Percentiles rank a stretch among this genome's conserved stretches.
phyloP scores from a whole-genome alignment of 2,113 vertebrate species.

The Symphodus melops region DNA sequence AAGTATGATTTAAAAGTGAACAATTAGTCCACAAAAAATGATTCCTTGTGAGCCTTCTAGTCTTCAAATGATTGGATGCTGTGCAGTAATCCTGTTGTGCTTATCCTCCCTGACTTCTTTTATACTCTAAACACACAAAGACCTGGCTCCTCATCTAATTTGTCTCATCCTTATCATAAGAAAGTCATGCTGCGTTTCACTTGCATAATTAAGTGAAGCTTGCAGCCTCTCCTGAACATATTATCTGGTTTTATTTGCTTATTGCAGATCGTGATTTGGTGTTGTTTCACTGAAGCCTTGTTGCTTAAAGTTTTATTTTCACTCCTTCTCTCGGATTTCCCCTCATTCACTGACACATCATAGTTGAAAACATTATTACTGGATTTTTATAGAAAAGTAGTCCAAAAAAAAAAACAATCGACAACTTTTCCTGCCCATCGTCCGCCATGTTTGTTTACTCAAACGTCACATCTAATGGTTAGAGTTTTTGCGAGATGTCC shows the following conservation, averaged over 20 bases:
- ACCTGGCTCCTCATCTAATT: conserved; percentile 5
- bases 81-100: background rate
- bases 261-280: conserved; percentile 2
- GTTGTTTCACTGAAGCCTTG: conserved; percentile 6
- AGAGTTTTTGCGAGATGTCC: too few relatives aligned
- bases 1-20: background rate
- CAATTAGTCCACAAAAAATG: background rate
- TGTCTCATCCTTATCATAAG: conserved; percentile 21
- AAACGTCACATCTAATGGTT: too few relatives aligned
- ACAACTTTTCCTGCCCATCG: too few relatives aligned
- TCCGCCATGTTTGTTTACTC: too few relatives aligned
- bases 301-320: conserved; percentile 19
- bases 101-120: conserved; percentile 18
- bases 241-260: conserved; percentile 8
- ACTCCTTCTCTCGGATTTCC: background rate
- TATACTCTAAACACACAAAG: conserved; percentile 3
- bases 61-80: background rate
- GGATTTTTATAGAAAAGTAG: too few relatives aligned
- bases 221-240: conserved; percentile 1
- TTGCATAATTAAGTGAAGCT: conserved; percentile 7
- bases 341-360: conserved; percentile 36
- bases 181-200: background rate
- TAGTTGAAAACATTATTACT: conserved; percentile 53
- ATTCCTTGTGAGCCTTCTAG: background rate
- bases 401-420: too few relatives aligned